Conservation (phyloP, 2,113 vertebrate species). For the Nycticorax nycticorax region DNA sequence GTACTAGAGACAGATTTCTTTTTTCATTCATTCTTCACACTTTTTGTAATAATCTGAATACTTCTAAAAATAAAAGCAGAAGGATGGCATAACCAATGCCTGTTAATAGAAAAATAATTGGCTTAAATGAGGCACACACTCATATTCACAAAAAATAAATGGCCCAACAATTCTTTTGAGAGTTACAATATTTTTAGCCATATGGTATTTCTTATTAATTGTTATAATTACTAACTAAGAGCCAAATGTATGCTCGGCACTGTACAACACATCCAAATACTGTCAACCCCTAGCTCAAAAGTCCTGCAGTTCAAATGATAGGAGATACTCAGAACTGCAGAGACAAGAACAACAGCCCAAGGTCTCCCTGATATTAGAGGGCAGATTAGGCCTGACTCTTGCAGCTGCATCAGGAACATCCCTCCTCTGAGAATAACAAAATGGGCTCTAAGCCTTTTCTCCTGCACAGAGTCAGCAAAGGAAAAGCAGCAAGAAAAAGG, state of each 20-base stretch:
- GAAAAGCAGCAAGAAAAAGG: not conserved
- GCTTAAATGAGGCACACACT: conserved; percentile 47
- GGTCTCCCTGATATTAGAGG: not conserved
- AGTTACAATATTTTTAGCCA: conserved; percentile 51
- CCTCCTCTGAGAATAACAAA: not conserved
- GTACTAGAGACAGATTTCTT: conserved; percentile 34
- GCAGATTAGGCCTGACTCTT: not conserved
- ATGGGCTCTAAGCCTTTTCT: not conserved
- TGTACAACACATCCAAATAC: not conserved
- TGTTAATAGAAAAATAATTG: conserved; percentile 69
- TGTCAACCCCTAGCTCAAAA: not conserved
- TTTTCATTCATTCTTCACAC: conserved; percentile 57
- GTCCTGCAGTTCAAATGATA: not conserved
- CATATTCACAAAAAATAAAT: conserved; percentile 51
- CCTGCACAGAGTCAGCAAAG: not conserved
- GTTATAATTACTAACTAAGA: conserved; percentile 24
- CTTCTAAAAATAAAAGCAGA: conserved; percentile 72
- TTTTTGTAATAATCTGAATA: conserved; percentile 62
- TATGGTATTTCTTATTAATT: conserved; percentile 48
- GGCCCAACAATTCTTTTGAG: conserved; percentile 24
- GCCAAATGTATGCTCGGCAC: not conserved
- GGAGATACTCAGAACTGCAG: not conserved
- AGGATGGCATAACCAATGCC: conserved; percentile 48
- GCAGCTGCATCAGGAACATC: not conserved
- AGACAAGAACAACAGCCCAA: not conserved